Percentiles rank a stretch among this genome's conserved stretches.
phyloP scores from a whole-genome alignment of 1,140 invertebrate genomes.

The Steinernema khuongi region DNA sequence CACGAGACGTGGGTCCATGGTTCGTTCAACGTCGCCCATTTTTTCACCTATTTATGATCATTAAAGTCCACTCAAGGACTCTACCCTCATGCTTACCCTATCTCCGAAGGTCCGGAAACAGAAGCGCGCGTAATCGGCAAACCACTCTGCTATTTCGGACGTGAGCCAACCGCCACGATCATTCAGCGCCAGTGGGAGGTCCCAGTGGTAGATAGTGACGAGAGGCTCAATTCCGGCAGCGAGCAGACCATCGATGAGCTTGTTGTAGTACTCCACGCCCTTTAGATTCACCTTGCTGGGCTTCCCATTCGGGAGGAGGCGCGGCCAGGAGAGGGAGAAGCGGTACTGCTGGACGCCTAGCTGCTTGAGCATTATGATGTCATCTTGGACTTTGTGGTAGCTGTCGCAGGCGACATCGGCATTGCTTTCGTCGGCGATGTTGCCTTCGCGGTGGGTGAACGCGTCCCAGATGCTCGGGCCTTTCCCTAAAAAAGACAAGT shows the following conservation, averaged over 20 bases:
- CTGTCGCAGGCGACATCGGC: constrained; percentile 40
- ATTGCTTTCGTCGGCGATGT: constrained; percentile 31
- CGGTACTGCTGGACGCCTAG: constrained; percentile 62
- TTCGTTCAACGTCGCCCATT: background rate
- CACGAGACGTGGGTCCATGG: background rate
- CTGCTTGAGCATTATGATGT: constrained; percentile 36
- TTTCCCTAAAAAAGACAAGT: constrained; percentile 38
- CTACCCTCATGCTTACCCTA: background rate
- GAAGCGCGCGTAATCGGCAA: constrained; percentile 61
- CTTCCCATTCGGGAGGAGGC: constrained; percentile 67
- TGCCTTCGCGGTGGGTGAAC: constrained; percentile 28
- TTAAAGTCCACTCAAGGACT: too few relatives aligned
- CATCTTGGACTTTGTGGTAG: constrained; percentile 42
- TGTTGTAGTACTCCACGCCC: constrained; percentile 68
- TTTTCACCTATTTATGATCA: background rate
- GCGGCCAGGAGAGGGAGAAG: constrained; percentile 70
- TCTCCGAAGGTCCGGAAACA: constrained; percentile 59
- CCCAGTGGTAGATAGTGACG: constrained; percentile 65
- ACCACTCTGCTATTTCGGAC: constrained; percentile 62
- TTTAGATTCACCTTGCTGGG: constrained; percentile 62
- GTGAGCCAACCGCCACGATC: constrained; percentile 64
- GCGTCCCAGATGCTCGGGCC: constrained; percentile 43
- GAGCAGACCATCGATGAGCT: constrained; percentile 66
- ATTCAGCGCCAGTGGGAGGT: constrained; percentile 60
- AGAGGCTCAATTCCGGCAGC: constrained; percentile 66